Evolutionary conservation across 2,113 vertebrate genomes (phyloP).

Genomic region (Tenebrosternarchus preto): DNA sequence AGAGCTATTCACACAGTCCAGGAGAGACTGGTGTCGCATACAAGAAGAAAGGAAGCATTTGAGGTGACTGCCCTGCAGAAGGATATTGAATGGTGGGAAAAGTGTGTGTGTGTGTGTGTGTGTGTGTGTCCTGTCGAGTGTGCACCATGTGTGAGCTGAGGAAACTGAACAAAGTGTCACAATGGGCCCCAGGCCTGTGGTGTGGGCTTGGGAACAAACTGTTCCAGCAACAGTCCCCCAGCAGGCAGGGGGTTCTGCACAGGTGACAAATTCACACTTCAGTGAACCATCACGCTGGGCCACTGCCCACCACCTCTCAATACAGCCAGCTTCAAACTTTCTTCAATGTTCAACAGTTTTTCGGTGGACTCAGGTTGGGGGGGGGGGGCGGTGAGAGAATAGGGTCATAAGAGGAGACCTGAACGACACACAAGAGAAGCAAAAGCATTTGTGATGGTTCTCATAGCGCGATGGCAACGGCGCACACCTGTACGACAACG

Average conservation of each 20-base stretch:
- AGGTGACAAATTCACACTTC: slow-evolving; percentile 55
- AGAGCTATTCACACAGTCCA: neutral
- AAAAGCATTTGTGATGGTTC: neutral
- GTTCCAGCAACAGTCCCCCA: slow-evolving; percentile 23
- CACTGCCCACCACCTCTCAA: neutral
- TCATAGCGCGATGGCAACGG: neutral
- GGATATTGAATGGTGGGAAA: neutral
- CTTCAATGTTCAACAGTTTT: neutral
- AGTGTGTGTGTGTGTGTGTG: slow-evolving; percentile 27
- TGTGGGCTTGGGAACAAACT: slow-evolving; percentile 1
- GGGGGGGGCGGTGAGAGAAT: neutral
- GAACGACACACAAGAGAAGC: neutral
- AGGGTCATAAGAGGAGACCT: too few relatives aligned
- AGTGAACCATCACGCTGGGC: neutral
- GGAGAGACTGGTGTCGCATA: neutral
- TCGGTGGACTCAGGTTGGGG: neutral
- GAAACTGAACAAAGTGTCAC: neutral
- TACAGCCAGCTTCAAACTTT: neutral
- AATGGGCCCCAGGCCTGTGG: neutral
- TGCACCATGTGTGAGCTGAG: neutral
- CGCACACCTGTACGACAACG: slow-evolving; percentile 91
- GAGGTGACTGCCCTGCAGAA: slow-evolving; percentile 44
- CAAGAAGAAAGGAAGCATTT: neutral
- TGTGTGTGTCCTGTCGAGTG: slow-evolving; percentile 3
- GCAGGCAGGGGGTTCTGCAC: slow-evolving; percentile 58